Evolutionary conservation across 2,888 invertebrate species (phyloP).

Genomic region (Cremastinae sp.): DNA sequence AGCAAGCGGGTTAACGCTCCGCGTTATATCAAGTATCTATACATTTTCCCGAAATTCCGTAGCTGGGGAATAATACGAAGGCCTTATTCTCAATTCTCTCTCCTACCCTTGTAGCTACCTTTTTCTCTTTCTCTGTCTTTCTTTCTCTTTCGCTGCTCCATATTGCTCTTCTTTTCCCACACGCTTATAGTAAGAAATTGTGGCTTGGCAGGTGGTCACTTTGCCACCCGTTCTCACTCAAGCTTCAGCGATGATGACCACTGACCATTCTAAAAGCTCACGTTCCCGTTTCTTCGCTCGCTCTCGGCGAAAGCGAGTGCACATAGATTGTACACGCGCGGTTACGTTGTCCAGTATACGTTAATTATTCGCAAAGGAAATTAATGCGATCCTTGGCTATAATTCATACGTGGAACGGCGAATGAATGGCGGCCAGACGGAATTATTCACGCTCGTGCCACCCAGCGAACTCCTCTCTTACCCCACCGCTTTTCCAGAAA

Average conservation of each 20-base stretch:
- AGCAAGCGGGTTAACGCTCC: conserved; percentile 55
- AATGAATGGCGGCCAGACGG: conserved; percentile 73
- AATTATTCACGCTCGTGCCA: conserved; percentile 74
- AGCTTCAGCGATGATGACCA: conserved; percentile 41
- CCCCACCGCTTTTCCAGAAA: neutral
- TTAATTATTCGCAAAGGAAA: conserved; percentile 78
- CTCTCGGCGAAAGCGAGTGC: conserved; percentile 7
- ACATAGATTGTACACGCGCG: conserved; percentile 54
- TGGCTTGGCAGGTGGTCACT: conserved; percentile 43
- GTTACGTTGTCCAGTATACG: conserved; percentile 72
- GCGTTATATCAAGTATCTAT: conserved; percentile 43
- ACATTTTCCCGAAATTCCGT: conserved; percentile 21
- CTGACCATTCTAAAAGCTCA: conserved; percentile 71
- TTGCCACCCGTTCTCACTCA: conserved; percentile 30
- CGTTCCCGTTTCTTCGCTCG: conserved; percentile 48
- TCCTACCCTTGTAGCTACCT: too few relatives aligned
- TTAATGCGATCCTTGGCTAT: conserved; percentile 73
- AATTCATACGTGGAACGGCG: conserved; percentile 70
- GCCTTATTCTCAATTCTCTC: neutral
- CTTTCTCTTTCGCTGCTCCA: conserved; percentile 14
- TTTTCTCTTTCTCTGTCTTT: neutral
- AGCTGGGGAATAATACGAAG: conserved; percentile 37
- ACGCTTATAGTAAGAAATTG: conserved; percentile 19
- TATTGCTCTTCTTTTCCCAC: neutral
- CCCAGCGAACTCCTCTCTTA: conserved; percentile 49